Percentiles rank a stretch among this genome's conserved stretches.
Conservation (phyloP, 2,113 vertebrate genomes). For the Phodopus roborovskii region DNA sequence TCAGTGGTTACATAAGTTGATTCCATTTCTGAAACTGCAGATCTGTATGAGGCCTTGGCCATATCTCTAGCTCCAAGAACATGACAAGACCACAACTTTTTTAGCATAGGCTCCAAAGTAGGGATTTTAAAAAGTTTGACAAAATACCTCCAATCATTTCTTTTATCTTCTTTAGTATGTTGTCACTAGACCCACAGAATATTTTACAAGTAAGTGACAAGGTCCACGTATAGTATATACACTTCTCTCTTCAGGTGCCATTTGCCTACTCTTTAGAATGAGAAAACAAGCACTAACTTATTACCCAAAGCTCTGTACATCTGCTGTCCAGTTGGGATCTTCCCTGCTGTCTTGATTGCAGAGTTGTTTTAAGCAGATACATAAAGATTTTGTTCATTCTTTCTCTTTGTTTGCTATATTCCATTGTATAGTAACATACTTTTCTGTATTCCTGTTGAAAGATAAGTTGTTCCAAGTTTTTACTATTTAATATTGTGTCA, state of each 20-base stretch:
- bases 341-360: neutral
- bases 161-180: neutral
- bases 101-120: neutral
- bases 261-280: neutral
- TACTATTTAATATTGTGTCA: neutral
- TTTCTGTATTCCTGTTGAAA: neutral
- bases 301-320: neutral
- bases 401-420: neutral
- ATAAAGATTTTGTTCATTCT: neutral
- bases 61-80: neutral
- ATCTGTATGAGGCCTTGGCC: neutral
- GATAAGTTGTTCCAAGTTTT: neutral
- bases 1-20: neutral
- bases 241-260: no score
- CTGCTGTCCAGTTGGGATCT: neutral
- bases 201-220: neutral
- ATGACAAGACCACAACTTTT: neutral
- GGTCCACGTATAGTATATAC: rapidly evolving
- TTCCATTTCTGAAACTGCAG: neutral
- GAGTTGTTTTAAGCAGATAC: neutral
- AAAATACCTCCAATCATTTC: neutral
- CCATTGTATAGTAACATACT: neutral
- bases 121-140: neutral
- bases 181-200: no score
- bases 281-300: neutral